Evolutionary conservation across 2,888 invertebrate species (phyloP).

Genomic region (Synergus itoensis): DNA sequence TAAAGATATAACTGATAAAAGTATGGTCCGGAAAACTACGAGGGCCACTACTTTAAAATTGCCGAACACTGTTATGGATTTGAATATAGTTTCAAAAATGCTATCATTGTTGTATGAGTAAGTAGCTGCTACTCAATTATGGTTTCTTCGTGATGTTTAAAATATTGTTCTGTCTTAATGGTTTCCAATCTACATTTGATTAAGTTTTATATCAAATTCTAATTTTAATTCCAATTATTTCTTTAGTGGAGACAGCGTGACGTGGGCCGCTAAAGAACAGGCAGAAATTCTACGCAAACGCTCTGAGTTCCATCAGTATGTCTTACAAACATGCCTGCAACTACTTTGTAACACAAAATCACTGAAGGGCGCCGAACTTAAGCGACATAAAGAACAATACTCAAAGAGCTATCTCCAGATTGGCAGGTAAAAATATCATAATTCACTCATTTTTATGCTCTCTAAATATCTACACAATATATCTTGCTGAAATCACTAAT

Average conservation of each 20-base stretch:
- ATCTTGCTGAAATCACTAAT: slow-evolving; percentile 58
- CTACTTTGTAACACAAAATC: slow-evolving; percentile 75
- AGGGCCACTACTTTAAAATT: slow-evolving; percentile 71
- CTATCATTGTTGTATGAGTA: slow-evolving; percentile 78
- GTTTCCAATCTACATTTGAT: too few species aligned
- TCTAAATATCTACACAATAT: background rate
- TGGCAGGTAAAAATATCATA: slow-evolving; percentile 44
- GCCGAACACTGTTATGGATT: slow-evolving; percentile 78
- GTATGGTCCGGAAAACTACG: slow-evolving; percentile 59
- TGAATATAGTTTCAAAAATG: slow-evolving; percentile 76
- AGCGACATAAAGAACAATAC: slow-evolving; percentile 52
- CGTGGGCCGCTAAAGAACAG: slow-evolving; percentile 80
- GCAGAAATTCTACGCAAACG: slow-evolving; percentile 79
- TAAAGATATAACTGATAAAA: slow-evolving; percentile 71
- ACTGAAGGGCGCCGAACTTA: slow-evolving; percentile 69
- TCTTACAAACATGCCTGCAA: slow-evolving; percentile 78
- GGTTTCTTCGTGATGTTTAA: too few species aligned
- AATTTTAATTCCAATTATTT: background rate
- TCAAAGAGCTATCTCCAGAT: slow-evolving; percentile 43
- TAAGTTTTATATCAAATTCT: too few species aligned
- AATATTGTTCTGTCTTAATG: too few species aligned
- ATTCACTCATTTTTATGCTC: slow-evolving; percentile 57
- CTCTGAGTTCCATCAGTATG: slow-evolving; percentile 81
- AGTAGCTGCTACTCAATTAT: slow-evolving; percentile 55
- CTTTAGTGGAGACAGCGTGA: slow-evolving; percentile 76